phyloP scores from a whole-genome alignment of 2,797 vertebrate species.

The Lemur catta region DNA sequence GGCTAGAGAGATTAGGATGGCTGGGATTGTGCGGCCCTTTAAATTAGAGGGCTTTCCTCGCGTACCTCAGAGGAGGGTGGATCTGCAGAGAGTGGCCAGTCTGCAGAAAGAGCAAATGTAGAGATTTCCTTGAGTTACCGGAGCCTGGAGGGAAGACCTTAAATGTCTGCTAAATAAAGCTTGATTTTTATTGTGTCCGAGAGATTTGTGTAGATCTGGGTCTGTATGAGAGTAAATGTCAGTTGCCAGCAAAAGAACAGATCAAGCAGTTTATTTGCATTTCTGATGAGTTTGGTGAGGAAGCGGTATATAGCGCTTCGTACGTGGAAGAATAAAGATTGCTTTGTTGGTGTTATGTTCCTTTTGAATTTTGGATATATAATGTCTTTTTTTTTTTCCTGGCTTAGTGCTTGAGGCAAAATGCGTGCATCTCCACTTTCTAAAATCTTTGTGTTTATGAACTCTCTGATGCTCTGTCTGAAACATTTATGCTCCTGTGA shows the following conservation, averaged over 20 bases:
- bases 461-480: background rate
- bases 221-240: conserved; percentile 1
- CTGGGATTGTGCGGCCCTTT: background rate
- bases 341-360: background rate
- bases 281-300: conserved; percentile 44
- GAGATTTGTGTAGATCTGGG: background rate
- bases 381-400: background rate
- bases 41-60: background rate
- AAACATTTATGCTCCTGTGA: background rate
- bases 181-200: background rate
- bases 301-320: background rate
- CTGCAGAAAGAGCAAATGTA: background rate
- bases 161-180: conserved; percentile 38
- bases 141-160: background rate
- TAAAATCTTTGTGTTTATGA: background rate
- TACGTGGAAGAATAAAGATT: background rate
- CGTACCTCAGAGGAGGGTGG: background rate
- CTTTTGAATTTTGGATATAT: background rate
- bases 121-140: background rate
- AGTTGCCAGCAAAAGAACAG: background rate
- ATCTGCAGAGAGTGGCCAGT: background rate
- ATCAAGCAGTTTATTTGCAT: conserved; percentile 55
- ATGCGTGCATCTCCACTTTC: background rate
- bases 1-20: background rate
- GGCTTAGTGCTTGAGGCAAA: background rate